Base-by-base conservation (phyloP, 2,888 invertebrate species). In the Macroteleia sp. region DNA sequence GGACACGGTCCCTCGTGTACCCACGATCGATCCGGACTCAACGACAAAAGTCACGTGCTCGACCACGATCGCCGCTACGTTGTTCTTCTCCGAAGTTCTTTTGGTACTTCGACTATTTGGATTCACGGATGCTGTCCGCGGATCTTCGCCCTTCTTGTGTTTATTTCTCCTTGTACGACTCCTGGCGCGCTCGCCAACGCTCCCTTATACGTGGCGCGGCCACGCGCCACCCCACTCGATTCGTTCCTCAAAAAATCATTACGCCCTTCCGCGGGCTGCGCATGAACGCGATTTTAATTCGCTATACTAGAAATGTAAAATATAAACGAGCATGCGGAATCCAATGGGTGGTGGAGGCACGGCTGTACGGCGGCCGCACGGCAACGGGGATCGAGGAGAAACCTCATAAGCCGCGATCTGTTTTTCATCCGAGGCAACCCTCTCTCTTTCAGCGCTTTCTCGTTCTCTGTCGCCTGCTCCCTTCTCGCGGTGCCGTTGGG, bases 241-340 rank as follows among this genome's bases (percentile, higher is more conserved):
- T 95, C 95, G 94, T 94, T 95, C 95, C 95, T 91, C 95, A 95
- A 95, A 95, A 95, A 95, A 95, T 95, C 95, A 95, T 95, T 95
- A 95, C 95, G 95, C 95, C 93, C 93, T 93, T 93, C 93, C 92
- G 94, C 94, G 94, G 92, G 92, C 91, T 92, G 92, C 92, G 92
- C 94, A 94, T 93, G 93, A 94, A 94, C 93, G 94, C 93, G 94
- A 94, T 93, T 94, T 93, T 93, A 92, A 92, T 88, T 89, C 89
- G 89, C 88, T 88, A 83, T 84, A 88, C 88, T 88, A 89, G 89
- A 88, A 89, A 89, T 89, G 88, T 88, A 89, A 89, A 89, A 87
- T 86, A 88, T 88, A 88, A 88, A 87, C 88, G 88, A 67, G 79
- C 73, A 77, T 91, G 92, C 91, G 67, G 79, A 78, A 92, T 92